Percentiles rank a stretch among this genome's conserved stretches.
Conservation (phyloP, 1,140 invertebrate genomes). For the Sinella curviseta region DNA sequence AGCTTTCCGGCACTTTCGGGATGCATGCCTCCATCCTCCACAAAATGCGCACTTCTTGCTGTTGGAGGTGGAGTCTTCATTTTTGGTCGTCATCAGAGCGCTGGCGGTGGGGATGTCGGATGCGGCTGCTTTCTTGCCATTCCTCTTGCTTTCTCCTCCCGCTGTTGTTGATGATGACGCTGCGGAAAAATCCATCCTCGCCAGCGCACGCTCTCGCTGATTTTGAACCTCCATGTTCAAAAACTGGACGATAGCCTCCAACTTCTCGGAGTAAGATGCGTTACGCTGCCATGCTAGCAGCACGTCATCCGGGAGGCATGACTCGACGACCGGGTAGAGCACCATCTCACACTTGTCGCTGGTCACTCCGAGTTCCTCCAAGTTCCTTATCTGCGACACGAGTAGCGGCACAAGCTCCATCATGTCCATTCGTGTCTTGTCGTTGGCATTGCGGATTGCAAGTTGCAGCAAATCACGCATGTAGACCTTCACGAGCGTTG, state of each 20-base stretch:
- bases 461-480: slow-evolving; percentile 51
- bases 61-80: background rate
- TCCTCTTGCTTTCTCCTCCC: background rate
- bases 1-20: background rate
- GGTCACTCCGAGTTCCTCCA: slow-evolving; percentile 53
- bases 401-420: slow-evolving; percentile 41
- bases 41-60: background rate
- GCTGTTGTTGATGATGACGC: background rate
- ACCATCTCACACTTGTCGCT: slow-evolving; percentile 53
- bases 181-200: background rate
- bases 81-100: background rate
- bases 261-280: slow-evolving; percentile 9
- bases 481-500: slow-evolving; percentile 52
- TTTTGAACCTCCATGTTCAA: slow-evolving; percentile 47
- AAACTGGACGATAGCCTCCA: slow-evolving; percentile 47
- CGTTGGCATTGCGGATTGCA: slow-evolving; percentile 27
- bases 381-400: slow-evolving; percentile 48
- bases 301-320: slow-evolving; percentile 51
- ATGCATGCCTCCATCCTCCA: background rate
- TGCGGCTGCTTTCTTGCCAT: background rate
- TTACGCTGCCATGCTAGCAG: slow-evolving; percentile 50
- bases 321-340: slow-evolving; percentile 53
- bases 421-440: slow-evolving; percentile 1
- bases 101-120: background rate
- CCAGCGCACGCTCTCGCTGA: slow-evolving; percentile 9